Conservation (phyloP, 2,888 invertebrate genomes). For the Cataglyphis rosenhaueri region DNA sequence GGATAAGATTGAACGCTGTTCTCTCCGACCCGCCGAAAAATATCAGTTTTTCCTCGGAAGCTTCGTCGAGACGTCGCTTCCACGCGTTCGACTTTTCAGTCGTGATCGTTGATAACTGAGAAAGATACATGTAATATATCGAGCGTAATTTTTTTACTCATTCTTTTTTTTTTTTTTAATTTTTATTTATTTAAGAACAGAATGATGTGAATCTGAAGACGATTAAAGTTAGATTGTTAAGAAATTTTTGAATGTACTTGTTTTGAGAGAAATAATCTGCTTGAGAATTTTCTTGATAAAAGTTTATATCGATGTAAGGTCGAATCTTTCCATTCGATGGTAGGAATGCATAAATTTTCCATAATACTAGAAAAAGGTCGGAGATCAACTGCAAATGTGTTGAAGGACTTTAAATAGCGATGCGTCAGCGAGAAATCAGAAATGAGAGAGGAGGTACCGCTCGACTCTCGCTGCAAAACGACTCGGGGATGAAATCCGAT, state of each 20-base stretch:
- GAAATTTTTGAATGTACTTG: background rate
- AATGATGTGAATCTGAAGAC: no score
- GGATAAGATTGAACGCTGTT: conserved; percentile 38
- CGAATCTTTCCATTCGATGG: background rate
- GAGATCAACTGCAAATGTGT: conserved; percentile 1
- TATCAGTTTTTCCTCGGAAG: conserved; percentile 38
- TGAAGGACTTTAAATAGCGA: conserved; percentile 4
- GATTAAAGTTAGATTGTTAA: background rate
- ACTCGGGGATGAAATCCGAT: conserved; percentile 26
- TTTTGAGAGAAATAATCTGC: conserved; percentile 1
- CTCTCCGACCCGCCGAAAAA: conserved; percentile 2
- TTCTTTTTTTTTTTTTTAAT: no score
- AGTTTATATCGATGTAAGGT: background rate
- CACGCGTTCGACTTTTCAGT: conserved; percentile 1
- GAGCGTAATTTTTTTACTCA: background rate
- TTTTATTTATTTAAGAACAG: background rate
- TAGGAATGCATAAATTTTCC: background rate
- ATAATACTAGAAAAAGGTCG: background rate
- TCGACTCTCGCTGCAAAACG: background rate
- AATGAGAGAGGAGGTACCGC: background rate
- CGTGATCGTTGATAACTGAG: background rate
- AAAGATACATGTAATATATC: background rate
- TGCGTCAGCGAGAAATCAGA: conserved; percentile 10
- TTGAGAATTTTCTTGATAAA: background rate
- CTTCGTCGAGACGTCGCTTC: conserved; percentile 6